Percentiles rank a stretch among this genome's conserved stretches.
phyloP scores from a whole-genome alignment of 1,140 invertebrate species.

The Drosophila repleta region DNA sequence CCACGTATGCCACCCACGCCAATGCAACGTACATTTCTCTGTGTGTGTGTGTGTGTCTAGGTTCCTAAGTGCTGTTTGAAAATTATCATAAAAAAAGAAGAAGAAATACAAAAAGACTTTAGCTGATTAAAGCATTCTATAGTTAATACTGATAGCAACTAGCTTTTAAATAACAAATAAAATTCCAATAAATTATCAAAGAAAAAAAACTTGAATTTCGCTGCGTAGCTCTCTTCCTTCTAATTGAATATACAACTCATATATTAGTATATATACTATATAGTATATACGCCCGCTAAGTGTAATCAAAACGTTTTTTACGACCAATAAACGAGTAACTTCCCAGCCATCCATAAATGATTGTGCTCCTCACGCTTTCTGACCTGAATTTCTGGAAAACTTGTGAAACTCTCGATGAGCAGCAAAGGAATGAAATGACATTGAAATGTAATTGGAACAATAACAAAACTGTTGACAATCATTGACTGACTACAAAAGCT shows the following conservation, averaged over 20 bases:
- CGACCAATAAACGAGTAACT: slow-evolving; percentile 46
- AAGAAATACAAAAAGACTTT: slow-evolving; percentile 27
- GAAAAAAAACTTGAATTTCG: slow-evolving; percentile 11
- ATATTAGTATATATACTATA: slow-evolving; percentile 1
- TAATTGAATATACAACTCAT: not conserved
- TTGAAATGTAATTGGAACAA: slow-evolving; percentile 16
- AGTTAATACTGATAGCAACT: slow-evolving; percentile 43
- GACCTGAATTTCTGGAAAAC: slow-evolving; percentile 18
- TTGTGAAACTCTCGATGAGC: slow-evolving; percentile 1
- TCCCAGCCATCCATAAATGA: slow-evolving; percentile 25
- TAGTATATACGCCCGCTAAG: slow-evolving; percentile 4
- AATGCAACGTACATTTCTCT: no score
- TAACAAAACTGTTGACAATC: not conserved
- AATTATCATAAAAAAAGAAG: slow-evolving; percentile 25
- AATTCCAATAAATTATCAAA: slow-evolving; percentile 23
- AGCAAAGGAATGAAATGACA: slow-evolving; percentile 17
- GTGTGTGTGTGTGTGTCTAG: not conserved
- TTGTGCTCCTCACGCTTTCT: slow-evolving; percentile 13
- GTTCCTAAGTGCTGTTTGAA: slow-evolving; percentile 55
- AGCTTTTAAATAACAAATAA: slow-evolving; percentile 19
- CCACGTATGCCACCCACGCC: not conserved
- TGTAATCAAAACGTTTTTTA: slow-evolving; percentile 59
- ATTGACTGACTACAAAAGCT: not conserved
- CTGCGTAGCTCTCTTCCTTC: not conserved
- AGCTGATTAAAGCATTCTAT: slow-evolving; percentile 31